These are phyloP conservation scores for Acanthosepion esculentum DNA, from an alignment of 2,888 invertebrate species.

Conservation along the genomic window DNA sequence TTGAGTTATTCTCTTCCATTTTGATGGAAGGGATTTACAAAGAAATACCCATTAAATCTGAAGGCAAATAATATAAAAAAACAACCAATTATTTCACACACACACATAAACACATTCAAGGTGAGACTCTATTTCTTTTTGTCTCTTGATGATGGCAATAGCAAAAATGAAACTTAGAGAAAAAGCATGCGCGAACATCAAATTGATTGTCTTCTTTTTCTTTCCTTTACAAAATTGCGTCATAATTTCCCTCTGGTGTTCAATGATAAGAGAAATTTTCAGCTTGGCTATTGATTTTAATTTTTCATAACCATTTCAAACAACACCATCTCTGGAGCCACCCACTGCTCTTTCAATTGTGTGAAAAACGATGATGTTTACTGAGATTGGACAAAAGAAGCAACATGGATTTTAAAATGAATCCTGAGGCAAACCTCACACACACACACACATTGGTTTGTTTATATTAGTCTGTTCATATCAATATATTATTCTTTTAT, in stretches of 20 bases:
- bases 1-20: no score
- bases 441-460: neutral
- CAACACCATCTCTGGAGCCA: neutral
- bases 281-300: neutral
- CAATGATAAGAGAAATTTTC: neutral
- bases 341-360: neutral
- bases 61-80: no score
- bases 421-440: neutral
- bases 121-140: no score
- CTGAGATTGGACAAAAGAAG: neutral
- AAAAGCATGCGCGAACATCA: neutral
- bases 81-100: no score
- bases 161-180: neutral
- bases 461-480: neutral
- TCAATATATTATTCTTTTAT: no score
- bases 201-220: neutral
- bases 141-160: no score
- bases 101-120: no score
- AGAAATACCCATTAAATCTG: no score
- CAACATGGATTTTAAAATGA: neutral
- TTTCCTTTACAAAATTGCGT: neutral
- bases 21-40: no score
- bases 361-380: neutral
- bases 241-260: neutral
- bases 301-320: slow-evolving; percentile 15